Conservation (phyloP, 2,113 vertebrate genomes). For the Bubo blakistoni region DNA sequence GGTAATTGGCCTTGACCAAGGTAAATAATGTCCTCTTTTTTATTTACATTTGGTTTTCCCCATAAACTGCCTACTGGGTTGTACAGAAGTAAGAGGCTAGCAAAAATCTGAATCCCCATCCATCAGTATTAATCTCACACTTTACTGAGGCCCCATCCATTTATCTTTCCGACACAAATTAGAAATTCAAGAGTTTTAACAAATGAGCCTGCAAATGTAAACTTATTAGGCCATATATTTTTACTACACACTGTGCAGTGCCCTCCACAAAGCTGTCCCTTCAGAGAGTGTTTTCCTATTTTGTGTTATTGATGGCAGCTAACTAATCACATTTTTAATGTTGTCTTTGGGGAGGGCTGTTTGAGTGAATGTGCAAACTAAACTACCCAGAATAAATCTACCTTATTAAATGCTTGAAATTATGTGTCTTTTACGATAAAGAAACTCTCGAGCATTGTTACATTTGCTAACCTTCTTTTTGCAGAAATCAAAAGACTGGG, state of each 20-base stretch:
- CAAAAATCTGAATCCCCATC: constrained; percentile 83
- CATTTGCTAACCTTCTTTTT: constrained; percentile 82
- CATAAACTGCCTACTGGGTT: constrained; percentile 82
- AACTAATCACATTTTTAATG: constrained; percentile 93
- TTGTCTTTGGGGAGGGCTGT: constrained; percentile 86
- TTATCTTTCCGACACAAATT: constrained; percentile 99
- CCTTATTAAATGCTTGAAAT: constrained; percentile 89
- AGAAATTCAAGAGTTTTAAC: constrained; percentile 92
- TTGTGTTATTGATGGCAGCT: constrained; percentile 88
- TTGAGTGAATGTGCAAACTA: constrained; percentile 85
- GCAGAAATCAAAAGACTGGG: constrained; percentile 81
- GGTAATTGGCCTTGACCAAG: constrained; percentile 79
- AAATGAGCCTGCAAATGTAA: constrained; percentile 91
- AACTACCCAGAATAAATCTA: constrained; percentile 89
- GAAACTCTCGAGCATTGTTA: constrained; percentile 83
- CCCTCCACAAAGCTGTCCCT: constrained; percentile 87
- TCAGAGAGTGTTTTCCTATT: constrained; percentile 87
- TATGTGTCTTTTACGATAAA: constrained; percentile 86
- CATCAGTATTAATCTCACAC: constrained; percentile 86
- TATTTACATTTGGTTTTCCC: constrained; percentile 81
- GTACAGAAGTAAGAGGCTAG: constrained; percentile 78
- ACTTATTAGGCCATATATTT: constrained; percentile 93
- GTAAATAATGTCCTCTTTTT: constrained; percentile 78
- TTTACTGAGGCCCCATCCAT: constrained; percentile 81
- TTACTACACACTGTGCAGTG: constrained; percentile 88